phyloP scores from a whole-genome alignment of 2,113 vertebrate genomes.

The Neodontobutis hainanensis region DNA sequence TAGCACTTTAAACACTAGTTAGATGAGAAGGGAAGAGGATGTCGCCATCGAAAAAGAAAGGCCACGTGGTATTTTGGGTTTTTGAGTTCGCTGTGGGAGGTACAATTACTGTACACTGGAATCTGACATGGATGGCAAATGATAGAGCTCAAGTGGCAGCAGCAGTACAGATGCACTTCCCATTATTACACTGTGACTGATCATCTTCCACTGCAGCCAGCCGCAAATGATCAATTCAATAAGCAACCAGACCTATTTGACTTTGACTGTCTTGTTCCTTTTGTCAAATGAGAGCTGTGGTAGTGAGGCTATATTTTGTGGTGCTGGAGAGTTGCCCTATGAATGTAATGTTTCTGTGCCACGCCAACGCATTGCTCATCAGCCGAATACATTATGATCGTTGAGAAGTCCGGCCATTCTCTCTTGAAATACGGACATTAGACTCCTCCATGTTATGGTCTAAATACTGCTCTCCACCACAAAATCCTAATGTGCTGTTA shows the following conservation, averaged over 20 bases:
- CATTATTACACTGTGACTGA: neutral
- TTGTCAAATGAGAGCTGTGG: neutral
- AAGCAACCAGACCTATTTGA: constrained; percentile 1
- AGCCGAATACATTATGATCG: constrained; percentile 18
- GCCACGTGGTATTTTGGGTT: constrained; percentile 54
- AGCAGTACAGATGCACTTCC: neutral
- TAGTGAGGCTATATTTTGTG: neutral
- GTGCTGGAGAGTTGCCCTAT: neutral
- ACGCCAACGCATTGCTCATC: constrained; percentile 1
- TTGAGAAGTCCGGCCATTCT: constrained; percentile 14
- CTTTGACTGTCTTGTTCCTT: neutral
- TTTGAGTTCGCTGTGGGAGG: constrained; percentile 55
- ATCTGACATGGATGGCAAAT: constrained; percentile 57
- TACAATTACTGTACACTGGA: constrained; percentile 62
- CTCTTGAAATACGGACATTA: constrained; percentile 41
- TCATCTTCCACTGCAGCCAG: neutral
- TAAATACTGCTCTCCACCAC: constrained; percentile 54
- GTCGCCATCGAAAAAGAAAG: constrained; percentile 47
- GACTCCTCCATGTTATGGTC: constrained; percentile 27
- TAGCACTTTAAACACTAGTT: constrained; percentile 58
- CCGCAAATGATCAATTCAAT: constrained; percentile 6
- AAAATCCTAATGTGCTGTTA: constrained; percentile 47
- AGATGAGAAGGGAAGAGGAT: constrained; percentile 28
- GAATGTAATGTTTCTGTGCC: neutral
- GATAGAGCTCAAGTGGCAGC: constrained; percentile 47